These are phyloP conservation scores for Drosophila neonasuta DNA, from an alignment of 2,888 invertebrate genomes.

Conservation along the genomic window DNA sequence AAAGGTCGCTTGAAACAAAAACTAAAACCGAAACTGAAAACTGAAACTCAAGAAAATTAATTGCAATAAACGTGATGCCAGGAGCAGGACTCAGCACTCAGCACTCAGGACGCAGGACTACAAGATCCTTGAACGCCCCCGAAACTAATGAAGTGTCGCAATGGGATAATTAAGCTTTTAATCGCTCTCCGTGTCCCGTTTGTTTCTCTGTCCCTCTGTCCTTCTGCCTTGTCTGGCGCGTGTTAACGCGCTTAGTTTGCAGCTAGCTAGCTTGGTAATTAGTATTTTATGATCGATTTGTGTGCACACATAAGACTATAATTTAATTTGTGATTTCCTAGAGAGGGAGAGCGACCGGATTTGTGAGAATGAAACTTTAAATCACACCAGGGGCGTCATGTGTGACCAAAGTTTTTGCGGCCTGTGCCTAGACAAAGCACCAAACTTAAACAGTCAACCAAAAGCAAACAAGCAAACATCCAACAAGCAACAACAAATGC, in stretches of 20 bases:
- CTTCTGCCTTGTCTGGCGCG: slow-evolving; percentile 24
- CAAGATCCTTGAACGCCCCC: slow-evolving; percentile 51
- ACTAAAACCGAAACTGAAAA: slow-evolving; percentile 45
- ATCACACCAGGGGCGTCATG: slow-evolving; percentile 54
- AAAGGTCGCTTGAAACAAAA: slow-evolving; percentile 65
- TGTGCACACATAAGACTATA: slow-evolving; percentile 63
- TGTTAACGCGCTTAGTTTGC: slow-evolving; percentile 59
- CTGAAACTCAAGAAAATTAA: slow-evolving; percentile 73
- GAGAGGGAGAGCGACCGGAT: slow-evolving; percentile 12
- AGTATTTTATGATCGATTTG: slow-evolving; percentile 78
- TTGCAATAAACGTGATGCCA: slow-evolving; percentile 71
- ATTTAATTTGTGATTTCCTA: slow-evolving; percentile 69
- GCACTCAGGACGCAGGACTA: neutral
- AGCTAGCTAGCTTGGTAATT: slow-evolving; percentile 58
- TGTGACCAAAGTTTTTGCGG: slow-evolving; percentile 67
- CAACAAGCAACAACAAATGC: slow-evolving; percentile 31
- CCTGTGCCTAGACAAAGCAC: slow-evolving; percentile 57
- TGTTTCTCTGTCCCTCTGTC: neutral
- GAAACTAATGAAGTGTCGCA: slow-evolving; percentile 77
- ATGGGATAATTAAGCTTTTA: slow-evolving; percentile 76
- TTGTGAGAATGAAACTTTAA: slow-evolving; percentile 51
- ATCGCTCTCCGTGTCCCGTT: slow-evolving; percentile 53
- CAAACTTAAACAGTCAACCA: slow-evolving; percentile 72
- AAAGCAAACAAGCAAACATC: slow-evolving; percentile 58
- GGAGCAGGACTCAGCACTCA: neutral